A percentile compares a stretch with the other conserved stretches of the same genome.
These are phyloP conservation scores for Andrena bucephala DNA, from an alignment of 2,888 invertebrate genomes.

Conservation along the genomic window DNA sequence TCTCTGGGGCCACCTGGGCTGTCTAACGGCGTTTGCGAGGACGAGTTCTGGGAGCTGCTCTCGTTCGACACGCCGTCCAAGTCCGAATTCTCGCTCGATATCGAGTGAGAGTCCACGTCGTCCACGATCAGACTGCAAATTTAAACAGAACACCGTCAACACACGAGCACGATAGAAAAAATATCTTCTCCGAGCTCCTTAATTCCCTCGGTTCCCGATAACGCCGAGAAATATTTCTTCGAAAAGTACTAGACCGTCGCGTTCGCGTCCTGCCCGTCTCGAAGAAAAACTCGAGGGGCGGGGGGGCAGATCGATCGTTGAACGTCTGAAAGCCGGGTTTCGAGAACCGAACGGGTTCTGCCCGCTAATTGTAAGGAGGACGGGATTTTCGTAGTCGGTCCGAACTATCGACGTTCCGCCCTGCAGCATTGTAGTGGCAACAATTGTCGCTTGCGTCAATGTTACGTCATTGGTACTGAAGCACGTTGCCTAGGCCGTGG, in stretches of 20 bases:
- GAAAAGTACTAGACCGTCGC: background rate
- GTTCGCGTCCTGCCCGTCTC: background rate
- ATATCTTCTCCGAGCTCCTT: too few species aligned
- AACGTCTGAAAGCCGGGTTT: conserved; percentile 3
- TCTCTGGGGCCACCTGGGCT: conserved; percentile 78
- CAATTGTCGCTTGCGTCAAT: conserved; percentile 81
- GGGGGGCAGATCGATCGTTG: background rate
- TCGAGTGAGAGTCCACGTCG: conserved; percentile 79
- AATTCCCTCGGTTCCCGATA: too few species aligned
- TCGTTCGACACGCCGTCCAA: conserved; percentile 75
- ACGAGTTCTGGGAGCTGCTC: conserved; percentile 74
- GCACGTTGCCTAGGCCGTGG: conserved; percentile 52
- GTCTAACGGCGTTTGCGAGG: conserved; percentile 77
- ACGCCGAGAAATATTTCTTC: too few species aligned
- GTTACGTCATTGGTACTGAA: conserved; percentile 76
- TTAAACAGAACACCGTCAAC: background rate
- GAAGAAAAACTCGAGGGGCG: background rate
- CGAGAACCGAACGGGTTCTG: background rate
- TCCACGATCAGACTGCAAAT: conserved; percentile 77
- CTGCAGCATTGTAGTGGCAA: conserved; percentile 77
- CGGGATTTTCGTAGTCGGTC: conserved; percentile 52
- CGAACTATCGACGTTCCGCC: conserved; percentile 67
- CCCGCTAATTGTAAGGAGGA: conserved; percentile 26
- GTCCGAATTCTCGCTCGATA: conserved; percentile 72
- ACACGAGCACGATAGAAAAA: background rate